phyloP scores from a whole-genome alignment of 2,888 invertebrate species.

The Dryadula phaetusa region DNA sequence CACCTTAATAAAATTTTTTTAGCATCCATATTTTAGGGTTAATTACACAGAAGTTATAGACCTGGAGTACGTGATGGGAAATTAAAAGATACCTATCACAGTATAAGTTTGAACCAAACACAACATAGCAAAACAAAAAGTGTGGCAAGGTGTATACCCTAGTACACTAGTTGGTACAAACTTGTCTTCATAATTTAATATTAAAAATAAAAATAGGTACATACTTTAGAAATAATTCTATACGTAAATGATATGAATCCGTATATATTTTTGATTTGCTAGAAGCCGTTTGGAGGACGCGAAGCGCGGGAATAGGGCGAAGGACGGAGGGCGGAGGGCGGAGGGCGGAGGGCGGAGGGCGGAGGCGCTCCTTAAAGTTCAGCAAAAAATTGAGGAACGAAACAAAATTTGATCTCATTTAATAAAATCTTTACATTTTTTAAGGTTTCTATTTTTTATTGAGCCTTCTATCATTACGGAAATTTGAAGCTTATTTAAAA shows the following conservation, averaged over 20 bases:
- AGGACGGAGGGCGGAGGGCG: neutral
- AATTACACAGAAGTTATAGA: too few species aligned
- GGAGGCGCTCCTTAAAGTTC: neutral
- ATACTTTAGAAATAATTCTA: neutral
- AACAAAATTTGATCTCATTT: conserved; percentile 26
- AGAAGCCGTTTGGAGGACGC: conserved; percentile 6
- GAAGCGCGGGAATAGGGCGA: neutral
- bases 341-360: neutral
- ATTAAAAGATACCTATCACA: too few species aligned
- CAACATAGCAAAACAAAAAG: too few species aligned
- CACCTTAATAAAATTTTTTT: too few species aligned
- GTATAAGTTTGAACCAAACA: too few species aligned
- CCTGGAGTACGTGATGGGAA: too few species aligned
- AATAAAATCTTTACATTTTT: conserved; percentile 18
- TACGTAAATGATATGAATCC: conserved; percentile 22
- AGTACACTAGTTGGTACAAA: too few species aligned
- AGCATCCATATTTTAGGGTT: too few species aligned
- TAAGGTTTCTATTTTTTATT: conserved; percentile 23
- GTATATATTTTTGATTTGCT: conserved; percentile 5
- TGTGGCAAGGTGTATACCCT: too few species aligned
- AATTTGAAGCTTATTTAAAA: conserved; percentile 5
- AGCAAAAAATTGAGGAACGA: conserved; percentile 13
- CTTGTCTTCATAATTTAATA: too few species aligned
- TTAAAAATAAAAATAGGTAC: too few species aligned
- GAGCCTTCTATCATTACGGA: conserved; percentile 11